phyloP scores from a whole-genome alignment of 2,113 vertebrate species.

The Rana temporaria region DNA sequence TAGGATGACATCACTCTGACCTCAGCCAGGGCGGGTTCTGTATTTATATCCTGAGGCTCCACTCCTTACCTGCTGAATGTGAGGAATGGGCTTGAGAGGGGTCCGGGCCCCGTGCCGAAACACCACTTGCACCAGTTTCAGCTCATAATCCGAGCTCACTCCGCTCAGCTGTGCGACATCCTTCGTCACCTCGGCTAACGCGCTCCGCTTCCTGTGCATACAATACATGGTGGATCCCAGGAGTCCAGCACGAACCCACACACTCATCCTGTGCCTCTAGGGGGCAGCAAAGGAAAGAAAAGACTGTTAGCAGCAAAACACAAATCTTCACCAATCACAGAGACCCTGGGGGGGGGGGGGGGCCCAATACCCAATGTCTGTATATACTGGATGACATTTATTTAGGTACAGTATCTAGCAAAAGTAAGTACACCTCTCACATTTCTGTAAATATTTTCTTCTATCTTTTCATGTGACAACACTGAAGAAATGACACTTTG shows the following conservation, averaged over 20 bases:
- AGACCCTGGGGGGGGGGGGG: too few relatives aligned
- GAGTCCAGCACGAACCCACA: constrained; percentile 68
- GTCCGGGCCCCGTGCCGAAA: constrained; percentile 90
- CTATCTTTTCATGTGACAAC: too few relatives aligned
- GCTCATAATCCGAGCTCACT: constrained; percentile 64
- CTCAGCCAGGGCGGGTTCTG: too few relatives aligned
- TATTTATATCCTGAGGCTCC: too few relatives aligned
- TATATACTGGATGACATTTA: too few relatives aligned
- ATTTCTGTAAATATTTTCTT: too few relatives aligned
- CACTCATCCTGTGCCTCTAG: constrained; percentile 61
- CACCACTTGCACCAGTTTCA: constrained; percentile 85
- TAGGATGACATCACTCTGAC: too few relatives aligned
- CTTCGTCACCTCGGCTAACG: constrained; percentile 20
- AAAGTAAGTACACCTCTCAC: too few relatives aligned
- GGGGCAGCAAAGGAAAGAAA: not conserved
- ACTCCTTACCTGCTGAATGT: constrained; percentile 74
- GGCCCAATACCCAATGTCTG: too few relatives aligned
- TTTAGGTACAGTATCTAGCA: too few relatives aligned
- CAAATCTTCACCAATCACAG: too few relatives aligned
- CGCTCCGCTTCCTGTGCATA: constrained; percentile 66
- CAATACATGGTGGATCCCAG: constrained; percentile 72
- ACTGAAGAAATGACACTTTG: too few relatives aligned
- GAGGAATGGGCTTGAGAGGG: constrained; percentile 83
- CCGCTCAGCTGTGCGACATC: not conserved
- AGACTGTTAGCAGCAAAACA: not conserved